These are phyloP conservation scores for Sphaerophoria rueppellii DNA, from an alignment of 2,888 invertebrate genomes.

Conservation along the genomic window DNA sequence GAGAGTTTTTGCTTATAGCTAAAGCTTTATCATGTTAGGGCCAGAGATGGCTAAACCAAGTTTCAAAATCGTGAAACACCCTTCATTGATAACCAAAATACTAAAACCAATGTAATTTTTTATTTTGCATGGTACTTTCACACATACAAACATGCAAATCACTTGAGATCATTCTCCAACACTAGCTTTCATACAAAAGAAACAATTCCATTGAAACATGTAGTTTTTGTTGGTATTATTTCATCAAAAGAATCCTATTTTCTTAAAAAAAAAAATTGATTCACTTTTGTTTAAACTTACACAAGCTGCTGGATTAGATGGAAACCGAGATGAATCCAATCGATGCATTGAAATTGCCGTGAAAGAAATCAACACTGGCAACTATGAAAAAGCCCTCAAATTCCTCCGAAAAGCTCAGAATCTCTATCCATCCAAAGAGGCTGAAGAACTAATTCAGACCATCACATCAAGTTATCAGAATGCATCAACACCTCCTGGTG, in stretches of 20 bases:
- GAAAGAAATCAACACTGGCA: constrained; percentile 84
- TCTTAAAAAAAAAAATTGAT: constrained; percentile 6
- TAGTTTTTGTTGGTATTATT: constrained; percentile 7
- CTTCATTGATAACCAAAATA: too few relatives aligned
- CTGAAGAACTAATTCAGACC: constrained; percentile 83
- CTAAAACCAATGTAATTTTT: too few relatives aligned
- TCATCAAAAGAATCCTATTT: not conserved
- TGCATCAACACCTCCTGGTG: constrained; percentile 26
- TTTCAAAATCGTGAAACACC: too few relatives aligned
- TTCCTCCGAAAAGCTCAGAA: constrained; percentile 86
- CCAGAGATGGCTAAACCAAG: too few relatives aligned
- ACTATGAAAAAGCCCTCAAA: constrained; percentile 86
- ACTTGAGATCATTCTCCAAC: not conserved
- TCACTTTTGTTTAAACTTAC: constrained; percentile 48
- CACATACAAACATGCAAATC: too few relatives aligned
- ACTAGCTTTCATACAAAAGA: not conserved
- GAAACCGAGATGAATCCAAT: constrained; percentile 88
- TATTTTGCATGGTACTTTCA: too few relatives aligned
- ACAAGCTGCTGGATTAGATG: constrained; percentile 84
- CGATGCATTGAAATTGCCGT: constrained; percentile 86
- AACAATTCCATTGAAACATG: not conserved
- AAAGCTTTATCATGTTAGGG: too few relatives aligned
- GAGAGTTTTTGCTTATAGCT: too few relatives aligned
- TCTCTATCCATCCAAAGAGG: constrained; percentile 86
- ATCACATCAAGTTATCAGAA: constrained; percentile 74